Base-by-base conservation (phyloP, 2,113 vertebrate genomes). In the Erythrocercus mccallii region DNA sequence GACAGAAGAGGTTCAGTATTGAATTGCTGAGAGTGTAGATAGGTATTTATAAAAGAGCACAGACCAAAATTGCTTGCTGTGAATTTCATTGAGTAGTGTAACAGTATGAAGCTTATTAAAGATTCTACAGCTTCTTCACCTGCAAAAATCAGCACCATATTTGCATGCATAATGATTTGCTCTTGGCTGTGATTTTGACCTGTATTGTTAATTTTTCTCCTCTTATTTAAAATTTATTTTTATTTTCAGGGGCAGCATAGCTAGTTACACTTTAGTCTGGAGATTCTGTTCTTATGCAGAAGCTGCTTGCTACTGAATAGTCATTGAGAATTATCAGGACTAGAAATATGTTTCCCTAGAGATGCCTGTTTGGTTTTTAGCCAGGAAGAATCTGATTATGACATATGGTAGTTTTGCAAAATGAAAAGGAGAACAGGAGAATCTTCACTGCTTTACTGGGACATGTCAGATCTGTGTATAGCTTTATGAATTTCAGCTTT, bases 311-410 rank as follows among this genome's bases (percentile, higher is more conserved):
- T 95, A 51, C 81, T 88, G 81, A 82, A 13, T 51, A 89, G 86
- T 81, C 70, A 57, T 61, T 81, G 73, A 72, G 40, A 68, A 76
- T 88, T 60, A 91, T 91, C 71, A 81, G 69, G 28, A 87, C 31
- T 74, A 88, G 87, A 87, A 82, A 72, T 58, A 86, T 31, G 61
- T 73, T 94, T 94, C 92, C 92, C 51, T 44, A 66, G 78, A 94
- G 79, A 92, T 54, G 23, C 42, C 2, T 40, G 42, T 81, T 94
- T 94, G 87, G 71, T 54, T 81, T 88, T 73, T 88, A 93, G 89
- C 81, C 89, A 89, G 79, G 64, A 87, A 66, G 47, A 88, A 68
- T 88, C 86, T 60, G 74, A 83, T 94, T 77, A 58, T 94, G 92
- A 83, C 88, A 82, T 88, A 82, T 24, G 61, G 58, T 71, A 85